Evolutionary conservation across 2,888 invertebrate genomes (phyloP), one percentile per base, ranked within the genome.

Genomic region (Melipona bicolor): DNA sequence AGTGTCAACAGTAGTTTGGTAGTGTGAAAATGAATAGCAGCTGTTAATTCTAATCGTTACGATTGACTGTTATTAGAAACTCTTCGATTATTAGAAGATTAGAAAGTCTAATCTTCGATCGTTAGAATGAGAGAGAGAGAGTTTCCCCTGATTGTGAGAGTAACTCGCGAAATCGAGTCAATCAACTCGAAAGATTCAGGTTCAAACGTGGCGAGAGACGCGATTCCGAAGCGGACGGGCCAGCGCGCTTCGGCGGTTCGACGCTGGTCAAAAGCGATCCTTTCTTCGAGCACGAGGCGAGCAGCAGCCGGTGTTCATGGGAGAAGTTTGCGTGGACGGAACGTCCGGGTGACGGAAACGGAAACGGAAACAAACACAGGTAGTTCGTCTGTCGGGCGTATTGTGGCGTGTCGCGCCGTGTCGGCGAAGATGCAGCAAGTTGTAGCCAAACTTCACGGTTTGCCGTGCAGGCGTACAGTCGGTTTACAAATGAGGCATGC

Each of bases 291-390:
- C n/a, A 21, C 24, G 19, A n/a, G 56, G 56, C n/a, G 59, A 54
- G 52, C 17, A 54, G 52, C 17, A 36, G 76, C 15, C 49, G 43
- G 36, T 65, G 71, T 65, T 77, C 64, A 64, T 73, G 24, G 73
- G 71, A 74, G 70, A 81, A 88, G 84, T 88, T 88, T 84, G 61
- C 79, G 61, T 64, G 65, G 76, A 73, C 73, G 77, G 2, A 69
- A 70, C 43, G 77, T 88, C 43, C 70, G 73, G 68, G 52, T 74
- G 76, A 76, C 27, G 27, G 27, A 27, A 27, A 27, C 27, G 27
- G 27, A 82, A 84, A 81, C 84, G 84, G 86, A 86, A 88, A 86
- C 84, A 88, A 87, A 72, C 73, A 68, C 71, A 83, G 67, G 64
- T 69, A 83, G 85, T 87, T 85, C 73, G 75, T 77, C 49, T 71